Evolutionary conservation across 2,888 invertebrate genomes (phyloP).

Genomic region (Orgyia antiqua): DNA sequence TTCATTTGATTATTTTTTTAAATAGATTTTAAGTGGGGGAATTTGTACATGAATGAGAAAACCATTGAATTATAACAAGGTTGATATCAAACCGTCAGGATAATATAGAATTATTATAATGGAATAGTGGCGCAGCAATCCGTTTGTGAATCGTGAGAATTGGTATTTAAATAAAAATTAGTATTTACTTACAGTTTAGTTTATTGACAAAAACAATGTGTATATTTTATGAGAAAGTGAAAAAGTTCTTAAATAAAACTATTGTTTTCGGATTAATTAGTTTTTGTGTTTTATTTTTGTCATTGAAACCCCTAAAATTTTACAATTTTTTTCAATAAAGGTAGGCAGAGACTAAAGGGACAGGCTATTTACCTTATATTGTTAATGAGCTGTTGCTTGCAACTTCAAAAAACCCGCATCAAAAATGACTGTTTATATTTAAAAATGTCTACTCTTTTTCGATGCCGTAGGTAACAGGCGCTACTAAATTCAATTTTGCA

Average conservation of each 20-base stretch:
- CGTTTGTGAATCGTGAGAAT: constrained; percentile 63
- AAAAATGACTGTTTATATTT: no score
- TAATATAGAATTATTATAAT: constrained; percentile 33
- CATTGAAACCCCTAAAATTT: background rate
- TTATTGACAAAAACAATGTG: constrained; percentile 78
- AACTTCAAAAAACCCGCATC: no score
- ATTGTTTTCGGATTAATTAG: constrained; percentile 78
- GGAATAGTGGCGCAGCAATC: constrained; percentile 43
- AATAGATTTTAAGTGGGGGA: constrained; percentile 70
- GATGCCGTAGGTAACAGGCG: no score
- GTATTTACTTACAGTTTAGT: constrained; percentile 79
- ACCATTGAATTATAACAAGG: no score
- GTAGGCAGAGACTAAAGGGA: no score
- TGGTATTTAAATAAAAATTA: constrained; percentile 78
- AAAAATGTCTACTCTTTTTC: no score
- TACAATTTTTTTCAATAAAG: no score
- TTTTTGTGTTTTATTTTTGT: constrained; percentile 64
- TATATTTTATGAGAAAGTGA: constrained; percentile 78
- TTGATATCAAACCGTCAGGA: constrained; percentile 55
- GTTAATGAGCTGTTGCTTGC: no score
- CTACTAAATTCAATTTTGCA: no score
- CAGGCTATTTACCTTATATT: no score
- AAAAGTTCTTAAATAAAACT: constrained; percentile 79
- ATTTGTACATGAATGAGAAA: constrained; percentile 73
- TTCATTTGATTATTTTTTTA: constrained; percentile 68